Percentiles rank a stretch among this genome's conserved stretches.
Conservation (phyloP, 2,797 vertebrate species). For the Sebastes trivittatus region DNA sequence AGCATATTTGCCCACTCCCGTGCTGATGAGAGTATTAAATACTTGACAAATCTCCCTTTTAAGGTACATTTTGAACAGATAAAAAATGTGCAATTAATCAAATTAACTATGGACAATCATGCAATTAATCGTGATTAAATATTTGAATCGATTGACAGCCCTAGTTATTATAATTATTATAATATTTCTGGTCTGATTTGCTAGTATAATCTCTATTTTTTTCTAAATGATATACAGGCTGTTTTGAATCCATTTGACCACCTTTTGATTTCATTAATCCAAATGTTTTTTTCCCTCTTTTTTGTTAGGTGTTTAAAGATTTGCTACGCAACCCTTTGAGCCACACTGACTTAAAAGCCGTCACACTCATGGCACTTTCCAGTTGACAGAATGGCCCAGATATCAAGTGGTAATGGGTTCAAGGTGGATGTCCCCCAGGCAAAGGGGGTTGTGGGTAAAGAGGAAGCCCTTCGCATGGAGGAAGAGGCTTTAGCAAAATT, state of each 20-base stretch:
- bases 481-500: constrained; percentile 94
- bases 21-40: too few relatives aligned
- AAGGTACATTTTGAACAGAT: too few relatives aligned
- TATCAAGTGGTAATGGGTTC: constrained; percentile 92
- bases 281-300: not conserved
- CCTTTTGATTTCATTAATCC: not conserved
- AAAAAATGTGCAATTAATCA: too few relatives aligned
- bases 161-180: not conserved
- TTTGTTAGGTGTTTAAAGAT: constrained; percentile 77
- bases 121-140: too few relatives aligned
- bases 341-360: constrained; percentile 51
- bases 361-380: constrained; percentile 80
- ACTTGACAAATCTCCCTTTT: too few relatives aligned
- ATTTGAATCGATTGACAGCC: too few relatives aligned
- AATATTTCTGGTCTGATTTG: not conserved
- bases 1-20: too few relatives aligned
- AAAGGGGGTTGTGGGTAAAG: constrained; percentile 92
- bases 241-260: not conserved
- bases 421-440: constrained; percentile 84
- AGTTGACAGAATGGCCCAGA: constrained; percentile 92
- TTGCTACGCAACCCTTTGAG: constrained; percentile 18
- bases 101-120: too few relatives aligned
- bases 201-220: not conserved
- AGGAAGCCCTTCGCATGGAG: constrained; percentile 98
- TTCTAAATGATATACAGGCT: not conserved